phyloP scores from a whole-genome alignment of 2,113 vertebrate species.

The Phylloscopus whistleri region DNA sequence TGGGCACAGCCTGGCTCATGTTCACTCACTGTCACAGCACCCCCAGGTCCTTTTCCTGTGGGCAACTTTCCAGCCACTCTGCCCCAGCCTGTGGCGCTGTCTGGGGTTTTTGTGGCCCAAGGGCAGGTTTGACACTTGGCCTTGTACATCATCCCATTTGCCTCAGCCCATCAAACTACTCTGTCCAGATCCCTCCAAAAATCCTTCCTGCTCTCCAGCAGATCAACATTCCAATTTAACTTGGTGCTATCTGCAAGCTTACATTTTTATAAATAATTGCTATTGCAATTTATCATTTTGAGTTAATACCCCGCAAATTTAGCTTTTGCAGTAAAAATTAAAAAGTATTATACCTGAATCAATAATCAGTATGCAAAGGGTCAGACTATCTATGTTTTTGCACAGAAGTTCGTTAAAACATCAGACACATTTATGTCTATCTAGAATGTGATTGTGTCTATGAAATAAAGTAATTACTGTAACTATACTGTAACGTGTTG shows the following conservation, averaged over 20 bases:
- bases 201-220: neutral
- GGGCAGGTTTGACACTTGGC: neutral
- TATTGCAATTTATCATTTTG: neutral
- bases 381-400: neutral
- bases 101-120: neutral
- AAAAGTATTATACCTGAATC: neutral
- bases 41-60: neutral
- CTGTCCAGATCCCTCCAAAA: neutral
- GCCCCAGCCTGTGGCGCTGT: neutral
- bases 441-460: neutral
- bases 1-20: neutral
- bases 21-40: neutral
- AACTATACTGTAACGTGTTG: too few relatives aligned
- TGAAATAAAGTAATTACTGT: neutral
- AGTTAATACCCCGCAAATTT: accelerated
- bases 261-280: neutral
- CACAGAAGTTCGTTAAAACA: neutral
- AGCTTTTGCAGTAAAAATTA: neutral
- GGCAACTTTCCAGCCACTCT: neutral
- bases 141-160: neutral
- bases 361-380: neutral
- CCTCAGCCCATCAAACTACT: neutral
- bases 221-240: neutral
- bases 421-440: neutral
- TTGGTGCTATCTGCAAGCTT: accelerated